Evolutionary conservation across 2,797 vertebrate genomes (phyloP).

Genomic region (Botia kubotai): DNA sequence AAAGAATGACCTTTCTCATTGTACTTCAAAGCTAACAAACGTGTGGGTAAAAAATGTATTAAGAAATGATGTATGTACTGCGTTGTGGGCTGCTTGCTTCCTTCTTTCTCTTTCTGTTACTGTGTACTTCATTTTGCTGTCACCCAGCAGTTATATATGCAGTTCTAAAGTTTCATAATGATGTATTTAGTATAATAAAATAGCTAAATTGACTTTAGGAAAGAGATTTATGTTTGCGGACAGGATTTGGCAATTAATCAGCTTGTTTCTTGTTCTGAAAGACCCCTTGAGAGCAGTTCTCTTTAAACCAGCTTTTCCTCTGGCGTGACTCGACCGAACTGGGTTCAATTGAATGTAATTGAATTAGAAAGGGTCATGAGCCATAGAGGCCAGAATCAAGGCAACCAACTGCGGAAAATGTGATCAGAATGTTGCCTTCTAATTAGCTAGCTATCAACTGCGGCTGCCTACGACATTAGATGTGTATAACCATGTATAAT

Average conservation of each 20-base stretch:
- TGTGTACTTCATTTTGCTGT: not conserved
- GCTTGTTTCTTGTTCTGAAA: not conserved
- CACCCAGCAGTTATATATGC: not conserved
- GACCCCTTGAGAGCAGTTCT: not conserved
- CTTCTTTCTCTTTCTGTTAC: not conserved
- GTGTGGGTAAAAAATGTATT: not conserved
- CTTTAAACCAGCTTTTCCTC: constrained; percentile 10
- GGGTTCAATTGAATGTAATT: constrained; percentile 30
- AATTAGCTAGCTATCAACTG: constrained; percentile 20
- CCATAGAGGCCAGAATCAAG: constrained; percentile 27
- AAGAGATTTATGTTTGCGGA: constrained; percentile 44
- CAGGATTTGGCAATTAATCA: constrained; percentile 43
- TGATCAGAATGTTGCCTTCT: constrained; percentile 25
- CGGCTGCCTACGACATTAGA: not conserved
- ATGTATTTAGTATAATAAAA: constrained; percentile 28
- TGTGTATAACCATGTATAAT: constrained; percentile 1
- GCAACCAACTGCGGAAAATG: constrained; percentile 41
- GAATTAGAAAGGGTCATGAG: constrained; percentile 31
- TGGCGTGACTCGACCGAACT: constrained; percentile 10
- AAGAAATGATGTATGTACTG: too few relatives aligned
- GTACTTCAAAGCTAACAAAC: not conserved
- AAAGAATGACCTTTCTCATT: not conserved
- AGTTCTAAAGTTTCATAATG: constrained; percentile 12
- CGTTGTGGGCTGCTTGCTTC: too few relatives aligned
- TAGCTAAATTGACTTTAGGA: constrained; percentile 22